Evolutionary conservation across 2,797 vertebrate species (phyloP).

Genomic region (Clarias fuscus): DNA sequence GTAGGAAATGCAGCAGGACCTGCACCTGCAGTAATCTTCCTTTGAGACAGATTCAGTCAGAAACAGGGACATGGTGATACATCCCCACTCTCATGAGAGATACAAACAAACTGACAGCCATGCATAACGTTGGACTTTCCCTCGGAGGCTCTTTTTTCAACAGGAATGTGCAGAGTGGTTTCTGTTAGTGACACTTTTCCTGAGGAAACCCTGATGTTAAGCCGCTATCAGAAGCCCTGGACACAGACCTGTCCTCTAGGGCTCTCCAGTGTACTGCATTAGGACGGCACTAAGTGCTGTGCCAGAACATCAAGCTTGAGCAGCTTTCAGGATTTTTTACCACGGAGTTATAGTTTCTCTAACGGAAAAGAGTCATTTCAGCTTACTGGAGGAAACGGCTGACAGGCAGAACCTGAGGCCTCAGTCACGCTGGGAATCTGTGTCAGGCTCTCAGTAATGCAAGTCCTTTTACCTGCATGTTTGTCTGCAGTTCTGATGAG

Average conservation of each 20-base stretch:
- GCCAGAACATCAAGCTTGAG: neutral
- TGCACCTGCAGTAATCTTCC: conserved; percentile 43
- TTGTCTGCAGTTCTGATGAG: conserved; percentile 15
- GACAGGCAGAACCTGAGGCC: neutral
- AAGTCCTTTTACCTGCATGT: conserved; percentile 5
- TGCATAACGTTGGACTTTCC: neutral
- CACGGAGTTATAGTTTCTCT: neutral
- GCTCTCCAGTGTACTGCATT: conserved; percentile 27
- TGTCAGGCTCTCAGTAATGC: neutral
- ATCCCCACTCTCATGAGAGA: neutral
- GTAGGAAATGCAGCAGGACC: conserved; percentile 42
- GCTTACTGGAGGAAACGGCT: conserved; percentile 8
- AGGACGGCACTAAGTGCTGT: conserved; percentile 38
- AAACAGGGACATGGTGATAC: neutral
- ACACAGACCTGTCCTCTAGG: conserved; percentile 36
- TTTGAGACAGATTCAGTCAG: neutral
- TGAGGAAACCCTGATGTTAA: neutral
- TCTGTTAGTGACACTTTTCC: conserved; percentile 18
- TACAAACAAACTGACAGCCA: conserved; percentile 33
- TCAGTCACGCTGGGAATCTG: neutral
- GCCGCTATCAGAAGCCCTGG: conserved; percentile 27
- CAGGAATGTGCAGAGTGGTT: conserved; percentile 25
- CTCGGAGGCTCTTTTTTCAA: conserved; percentile 25
- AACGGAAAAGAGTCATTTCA: neutral
- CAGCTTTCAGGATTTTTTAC: neutral